These are phyloP conservation scores for Rhodinocichla rosea DNA, from an alignment of 2,113 vertebrate species.

Conservation along the genomic window DNA sequence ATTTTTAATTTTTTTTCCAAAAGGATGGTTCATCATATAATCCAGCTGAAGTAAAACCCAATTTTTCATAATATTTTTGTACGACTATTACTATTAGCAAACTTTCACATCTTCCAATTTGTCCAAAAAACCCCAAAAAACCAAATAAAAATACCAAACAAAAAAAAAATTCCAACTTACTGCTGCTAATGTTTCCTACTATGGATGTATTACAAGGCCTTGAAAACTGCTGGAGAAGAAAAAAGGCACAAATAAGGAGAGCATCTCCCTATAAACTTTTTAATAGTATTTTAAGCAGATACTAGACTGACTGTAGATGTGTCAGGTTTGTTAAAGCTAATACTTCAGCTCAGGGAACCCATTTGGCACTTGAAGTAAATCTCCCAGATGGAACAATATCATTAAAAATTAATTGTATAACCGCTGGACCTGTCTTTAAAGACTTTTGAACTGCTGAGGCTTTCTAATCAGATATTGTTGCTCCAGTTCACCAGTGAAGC, in stretches of 20 bases:
- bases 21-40: neutral
- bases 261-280: slow-evolving; percentile 2
- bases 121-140: neutral
- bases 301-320: neutral
- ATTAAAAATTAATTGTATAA: slow-evolving; percentile 78
- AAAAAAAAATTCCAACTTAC: accelerated
- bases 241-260: neutral
- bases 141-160: no score
- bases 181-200: neutral
- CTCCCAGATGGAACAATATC: slow-evolving; percentile 67
- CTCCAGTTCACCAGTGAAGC: slow-evolving; percentile 68
- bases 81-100: neutral
- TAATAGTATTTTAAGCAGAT: slow-evolving; percentile 21
- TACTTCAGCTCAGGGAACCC: slow-evolving; percentile 31
- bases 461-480: slow-evolving; percentile 64
- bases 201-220: neutral
- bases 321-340: slow-evolving; percentile 52
- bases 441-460: slow-evolving; percentile 66
- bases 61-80: neutral
- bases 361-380: slow-evolving; percentile 59
- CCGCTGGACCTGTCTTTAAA: slow-evolving; percentile 66
- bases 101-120: neutral
- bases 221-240: neutral
- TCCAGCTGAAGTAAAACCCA: neutral
- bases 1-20: accelerated